A percentile compares a stretch with the other conserved stretches of the same genome.
Evolutionary conservation across 35 echinoderm and acorn worm genomes (phyloP).

Genomic region (Strongylocentrotus purpuratus): DNA sequence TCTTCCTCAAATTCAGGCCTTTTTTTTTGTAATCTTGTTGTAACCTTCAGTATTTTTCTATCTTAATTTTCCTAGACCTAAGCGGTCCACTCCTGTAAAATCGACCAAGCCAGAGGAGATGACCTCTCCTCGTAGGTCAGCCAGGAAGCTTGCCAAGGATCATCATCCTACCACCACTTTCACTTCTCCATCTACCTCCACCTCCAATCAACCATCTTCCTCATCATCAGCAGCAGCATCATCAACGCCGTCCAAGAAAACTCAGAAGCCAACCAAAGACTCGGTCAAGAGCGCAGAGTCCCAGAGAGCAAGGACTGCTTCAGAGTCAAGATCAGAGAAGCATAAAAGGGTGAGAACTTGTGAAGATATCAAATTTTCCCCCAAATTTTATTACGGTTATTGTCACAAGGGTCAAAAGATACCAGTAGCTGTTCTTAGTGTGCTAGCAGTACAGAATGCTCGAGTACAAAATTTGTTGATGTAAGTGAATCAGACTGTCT

Average conservation of each 20-base stretch:
- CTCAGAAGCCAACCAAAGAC: neutral
- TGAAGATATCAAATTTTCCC: neutral
- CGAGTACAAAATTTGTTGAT: no score
- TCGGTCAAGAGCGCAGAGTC: neutral
- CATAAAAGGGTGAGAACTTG: slow-evolving; percentile 27
- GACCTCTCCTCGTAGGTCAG: slow-evolving; percentile 33
- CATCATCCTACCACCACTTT: neutral
- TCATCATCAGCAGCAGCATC: neutral
- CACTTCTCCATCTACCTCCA: slow-evolving; percentile 24
- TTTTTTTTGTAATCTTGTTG: neutral
- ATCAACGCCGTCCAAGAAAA: neutral
- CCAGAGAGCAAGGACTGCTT: neutral
- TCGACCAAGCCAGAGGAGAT: neutral
- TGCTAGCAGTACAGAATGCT: no score
- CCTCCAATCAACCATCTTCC: neutral
- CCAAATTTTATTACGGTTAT: neutral
- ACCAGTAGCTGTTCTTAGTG: no score
- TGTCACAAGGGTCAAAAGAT: no score
- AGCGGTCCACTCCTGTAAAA: neutral
- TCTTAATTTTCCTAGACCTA: slow-evolving; percentile 21
- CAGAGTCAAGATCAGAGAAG: slow-evolving; percentile 39
- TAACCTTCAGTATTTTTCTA: neutral
- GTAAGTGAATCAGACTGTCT: no score
- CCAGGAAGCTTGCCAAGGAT: slow-evolving; percentile 23
- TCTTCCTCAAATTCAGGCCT: neutral